Evolutionary conservation across 35 echinoderm and acorn worm species (phyloP), one percentile per base, ranked within the genome.

Genomic region (Acanthaster planci): DNA sequence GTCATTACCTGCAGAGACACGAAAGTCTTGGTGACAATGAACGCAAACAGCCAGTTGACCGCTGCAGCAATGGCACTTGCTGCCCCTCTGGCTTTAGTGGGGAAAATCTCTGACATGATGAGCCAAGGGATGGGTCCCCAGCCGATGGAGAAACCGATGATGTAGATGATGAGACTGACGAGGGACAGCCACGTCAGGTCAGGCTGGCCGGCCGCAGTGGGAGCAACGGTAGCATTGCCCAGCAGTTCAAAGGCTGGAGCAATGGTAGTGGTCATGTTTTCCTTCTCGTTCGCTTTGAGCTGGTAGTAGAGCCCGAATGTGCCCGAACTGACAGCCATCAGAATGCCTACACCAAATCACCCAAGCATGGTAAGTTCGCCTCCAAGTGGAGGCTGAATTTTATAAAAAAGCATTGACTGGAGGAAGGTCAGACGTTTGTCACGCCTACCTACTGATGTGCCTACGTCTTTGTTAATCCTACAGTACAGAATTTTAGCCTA

Each of bases 81-180:
- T 23, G 82, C 57, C 0, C 92, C 92, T 67, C 85, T 91, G 19
- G 88, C 92, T 55, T 93, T 99, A 2, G 92, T 91, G 5, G 96
- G 96, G 58, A 99, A 99, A 51, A 99, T 99, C 42, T 99, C 96
- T 4, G 96, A 94, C 92, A 99, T 99, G 51, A 99, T 80, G 1
- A 99, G 89, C 96, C 96, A 99, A 1, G 96, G 96, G 51, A 99
- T 89, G 0, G 96, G 88, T 23, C 96, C 96, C 81, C 89, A 90
- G 8, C 90, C 96, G 2, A 99, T 85, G 3, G 96, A 93, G 81
- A 99, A 99, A 0, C 84, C 80, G 26, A 89, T 93, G 77, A 94
- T 94, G 81, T 99, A 99, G 1, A 99, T 79, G n/a, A 94, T 47
- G 80, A 99, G 88, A 21, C 96, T 94, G 64, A 60, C 84, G 0